Conservation (phyloP, 1,140 invertebrate species). For the Gonatopus flavifemur region DNA sequence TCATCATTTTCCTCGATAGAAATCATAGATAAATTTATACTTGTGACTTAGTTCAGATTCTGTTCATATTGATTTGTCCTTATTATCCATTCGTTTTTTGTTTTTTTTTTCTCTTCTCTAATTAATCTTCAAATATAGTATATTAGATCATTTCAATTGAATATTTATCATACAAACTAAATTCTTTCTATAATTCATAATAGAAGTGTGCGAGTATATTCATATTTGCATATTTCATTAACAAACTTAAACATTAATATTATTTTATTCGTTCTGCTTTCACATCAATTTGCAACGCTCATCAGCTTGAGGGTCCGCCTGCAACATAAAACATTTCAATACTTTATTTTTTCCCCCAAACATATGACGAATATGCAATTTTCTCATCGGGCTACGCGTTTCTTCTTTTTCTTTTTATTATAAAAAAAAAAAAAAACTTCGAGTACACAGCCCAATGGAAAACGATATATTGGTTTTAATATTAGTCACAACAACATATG, state of each 20-base stretch:
- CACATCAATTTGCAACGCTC: constrained; percentile 67
- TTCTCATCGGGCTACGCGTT: neutral
- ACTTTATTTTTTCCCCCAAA: constrained; percentile 5
- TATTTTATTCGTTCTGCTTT: constrained; percentile 31
- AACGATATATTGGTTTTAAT: no score
- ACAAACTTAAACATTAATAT: constrained; percentile 30
- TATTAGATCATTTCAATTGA: no score
- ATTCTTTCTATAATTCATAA: constrained; percentile 18
- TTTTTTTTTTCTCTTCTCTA: no score
- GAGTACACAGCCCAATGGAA: no score
- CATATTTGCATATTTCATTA: constrained; percentile 16
- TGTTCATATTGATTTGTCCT: no score
- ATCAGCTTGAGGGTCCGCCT: constrained; percentile 63
- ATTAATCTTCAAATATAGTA: no score
- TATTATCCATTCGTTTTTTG: no score
- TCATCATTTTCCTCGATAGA: no score
- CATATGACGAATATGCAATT: constrained; percentile 5
- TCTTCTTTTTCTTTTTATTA: no score
- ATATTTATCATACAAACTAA: constrained; percentile 22
- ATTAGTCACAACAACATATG: no score
- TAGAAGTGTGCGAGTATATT: constrained; percentile 3
- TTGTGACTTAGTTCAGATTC: no score
- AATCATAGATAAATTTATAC: no score
- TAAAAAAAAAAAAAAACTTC: constrained; percentile 7
- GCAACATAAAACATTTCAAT: constrained; percentile 39